These are phyloP conservation scores for Synanceia verrucosa DNA, from an alignment of 2,797 vertebrate species.

Conservation along the genomic window DNA sequence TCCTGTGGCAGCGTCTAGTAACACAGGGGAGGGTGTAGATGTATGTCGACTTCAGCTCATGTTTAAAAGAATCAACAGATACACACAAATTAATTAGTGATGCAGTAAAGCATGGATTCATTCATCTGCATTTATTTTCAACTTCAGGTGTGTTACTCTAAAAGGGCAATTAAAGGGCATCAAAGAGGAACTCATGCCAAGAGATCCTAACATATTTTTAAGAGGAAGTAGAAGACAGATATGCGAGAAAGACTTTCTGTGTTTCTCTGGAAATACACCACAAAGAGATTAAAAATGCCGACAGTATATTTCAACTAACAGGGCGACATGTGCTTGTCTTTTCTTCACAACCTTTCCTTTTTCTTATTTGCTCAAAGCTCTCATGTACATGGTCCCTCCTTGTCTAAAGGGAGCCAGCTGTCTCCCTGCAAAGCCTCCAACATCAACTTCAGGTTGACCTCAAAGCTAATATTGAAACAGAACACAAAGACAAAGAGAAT, in stretches of 20 bases:
- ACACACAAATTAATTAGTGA: not conserved
- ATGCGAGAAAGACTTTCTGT: not conserved
- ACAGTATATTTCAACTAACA: not conserved
- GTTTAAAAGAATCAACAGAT: not conserved
- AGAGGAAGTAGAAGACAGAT: not conserved
- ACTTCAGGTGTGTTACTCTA: not conserved
- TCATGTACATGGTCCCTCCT: not conserved
- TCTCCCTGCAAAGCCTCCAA: not conserved
- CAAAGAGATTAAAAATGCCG: not conserved
- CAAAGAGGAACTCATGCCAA: not conserved
- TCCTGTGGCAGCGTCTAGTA: constrained; percentile 52
- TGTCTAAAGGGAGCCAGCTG: not conserved
- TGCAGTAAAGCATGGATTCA: not conserved
- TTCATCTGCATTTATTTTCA: not conserved
- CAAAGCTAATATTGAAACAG: not conserved
- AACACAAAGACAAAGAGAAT: not conserved
- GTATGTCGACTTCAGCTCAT: not conserved
- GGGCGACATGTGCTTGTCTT: not conserved
- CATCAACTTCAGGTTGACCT: not conserved
- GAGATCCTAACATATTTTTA: not conserved
- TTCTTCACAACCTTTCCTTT: not conserved
- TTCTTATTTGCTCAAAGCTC: not conserved
- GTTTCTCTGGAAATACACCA: not conserved
- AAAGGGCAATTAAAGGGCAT: not conserved
- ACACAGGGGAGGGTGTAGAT: constrained; percentile 7